Percentiles rank a stretch among this genome's conserved stretches.
Conservation (phyloP, 2,113 vertebrate genomes). For the Alexandromys fortis region DNA sequence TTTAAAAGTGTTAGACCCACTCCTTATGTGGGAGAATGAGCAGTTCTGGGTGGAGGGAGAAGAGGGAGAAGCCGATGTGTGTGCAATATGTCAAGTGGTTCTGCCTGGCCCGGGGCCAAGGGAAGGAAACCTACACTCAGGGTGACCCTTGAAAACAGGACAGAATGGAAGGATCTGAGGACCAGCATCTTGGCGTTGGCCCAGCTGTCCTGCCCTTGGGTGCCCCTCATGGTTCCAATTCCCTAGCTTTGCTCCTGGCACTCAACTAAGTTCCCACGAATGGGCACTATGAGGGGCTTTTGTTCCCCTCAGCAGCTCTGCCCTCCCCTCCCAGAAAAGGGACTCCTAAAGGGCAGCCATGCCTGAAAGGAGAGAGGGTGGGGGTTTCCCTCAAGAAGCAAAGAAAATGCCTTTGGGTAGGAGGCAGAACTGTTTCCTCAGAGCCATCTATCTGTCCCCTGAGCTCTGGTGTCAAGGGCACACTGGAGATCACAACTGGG, state of each 20-base stretch:
- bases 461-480: not conserved
- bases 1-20: not conserved
- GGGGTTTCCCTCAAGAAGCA: accelerated
- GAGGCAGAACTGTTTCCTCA: not conserved
- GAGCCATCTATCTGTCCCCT: not conserved
- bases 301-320: not conserved
- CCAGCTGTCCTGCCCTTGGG: not conserved
- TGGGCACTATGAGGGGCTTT: not conserved
- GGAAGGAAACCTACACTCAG: not conserved
- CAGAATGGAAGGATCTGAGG: not conserved
- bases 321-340: not conserved
- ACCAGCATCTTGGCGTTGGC: accelerated
- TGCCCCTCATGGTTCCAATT: not conserved
- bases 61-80: not conserved
- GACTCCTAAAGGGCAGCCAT: not conserved
- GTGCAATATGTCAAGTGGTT: not conserved
- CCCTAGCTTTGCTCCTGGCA: not conserved
- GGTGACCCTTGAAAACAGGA: not conserved
- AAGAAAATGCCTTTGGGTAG: not conserved
- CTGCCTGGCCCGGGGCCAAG: not conserved
- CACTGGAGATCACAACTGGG: not conserved
- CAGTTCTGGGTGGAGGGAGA: not conserved
- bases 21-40: not conserved
- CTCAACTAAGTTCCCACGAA: not conserved
- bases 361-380: not conserved